Conservation (phyloP, 2,113 vertebrate genomes). For the Spea bombifrons region DNA sequence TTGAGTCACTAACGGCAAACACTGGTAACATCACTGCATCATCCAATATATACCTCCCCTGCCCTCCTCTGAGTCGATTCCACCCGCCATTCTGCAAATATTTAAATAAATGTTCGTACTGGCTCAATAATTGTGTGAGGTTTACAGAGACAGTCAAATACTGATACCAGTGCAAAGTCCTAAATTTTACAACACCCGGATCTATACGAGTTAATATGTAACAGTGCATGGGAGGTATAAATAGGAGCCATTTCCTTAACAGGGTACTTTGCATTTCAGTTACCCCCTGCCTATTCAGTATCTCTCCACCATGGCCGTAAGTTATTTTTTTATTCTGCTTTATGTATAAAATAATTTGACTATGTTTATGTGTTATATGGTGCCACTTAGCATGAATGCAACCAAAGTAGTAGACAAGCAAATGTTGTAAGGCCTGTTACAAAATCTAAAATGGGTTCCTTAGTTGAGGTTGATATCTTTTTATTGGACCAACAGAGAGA, state of each 20-base stretch:
- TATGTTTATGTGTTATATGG: background rate
- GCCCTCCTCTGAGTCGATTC: background rate
- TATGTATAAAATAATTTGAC: background rate
- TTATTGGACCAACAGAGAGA: background rate
- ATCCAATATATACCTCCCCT: background rate
- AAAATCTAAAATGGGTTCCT: background rate
- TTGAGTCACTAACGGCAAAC: no score
- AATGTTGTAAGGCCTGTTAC: background rate
- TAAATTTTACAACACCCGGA: conserved; percentile 6
- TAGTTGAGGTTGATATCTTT: background rate
- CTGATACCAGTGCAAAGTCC: conserved; percentile 33
- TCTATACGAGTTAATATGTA: conserved; percentile 44
- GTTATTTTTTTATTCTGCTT: background rate
- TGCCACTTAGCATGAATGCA: background rate
- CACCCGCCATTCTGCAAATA: background rate
- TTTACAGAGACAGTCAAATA: background rate
- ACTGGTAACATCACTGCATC: no score
- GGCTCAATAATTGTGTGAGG: background rate
- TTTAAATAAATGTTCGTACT: no score
- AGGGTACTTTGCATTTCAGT: background rate
- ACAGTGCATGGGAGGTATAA: conserved; percentile 13
- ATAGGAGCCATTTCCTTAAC: background rate
- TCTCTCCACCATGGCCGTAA: conserved; percentile 27
- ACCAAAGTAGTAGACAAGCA: background rate
- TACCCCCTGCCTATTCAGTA: background rate